These are phyloP conservation scores for Acanthurus lineatus DNA, from an alignment of 2,797 vertebrate genomes.

Conservation along the genomic window DNA sequence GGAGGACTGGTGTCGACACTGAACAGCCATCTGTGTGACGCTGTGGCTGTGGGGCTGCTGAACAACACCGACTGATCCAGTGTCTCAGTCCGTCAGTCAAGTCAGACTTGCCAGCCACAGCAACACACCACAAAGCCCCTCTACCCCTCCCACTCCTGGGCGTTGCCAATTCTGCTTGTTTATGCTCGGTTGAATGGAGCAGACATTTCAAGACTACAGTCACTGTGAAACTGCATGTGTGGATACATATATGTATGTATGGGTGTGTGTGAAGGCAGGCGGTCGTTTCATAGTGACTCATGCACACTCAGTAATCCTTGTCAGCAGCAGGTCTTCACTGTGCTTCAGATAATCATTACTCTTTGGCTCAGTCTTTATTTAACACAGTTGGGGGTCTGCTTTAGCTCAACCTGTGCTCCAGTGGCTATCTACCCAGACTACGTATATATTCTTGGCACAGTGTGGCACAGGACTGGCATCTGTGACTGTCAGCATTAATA, in stretches of 20 bases:
- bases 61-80: slow-evolving; percentile 30
- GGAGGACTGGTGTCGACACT: slow-evolving; percentile 60
- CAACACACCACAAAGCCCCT: slow-evolving; percentile 4
- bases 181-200: slow-evolving; percentile 42
- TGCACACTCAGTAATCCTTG: slow-evolving; percentile 44
- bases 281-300: slow-evolving; percentile 71
- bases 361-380: slow-evolving; percentile 36
- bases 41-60: slow-evolving; percentile 41
- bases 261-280: slow-evolving; percentile 26
- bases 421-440: background rate
- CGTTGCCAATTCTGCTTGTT: slow-evolving; percentile 40
- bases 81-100: slow-evolving; percentile 44
- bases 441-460: background rate
- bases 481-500: slow-evolving; percentile 26
- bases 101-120: slow-evolving; percentile 12
- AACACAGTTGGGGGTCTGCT: slow-evolving; percentile 30
- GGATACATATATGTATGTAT: background rate
- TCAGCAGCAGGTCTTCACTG: slow-evolving; percentile 39
- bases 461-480: slow-evolving; percentile 10
- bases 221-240: slow-evolving; percentile 28
- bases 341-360: slow-evolving; percentile 50
- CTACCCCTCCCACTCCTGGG: slow-evolving; percentile 16
- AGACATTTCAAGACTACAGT: slow-evolving; percentile 46
- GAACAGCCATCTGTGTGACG: slow-evolving; percentile 62
- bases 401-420: slow-evolving; percentile 20